phyloP scores from a whole-genome alignment of 2,888 invertebrate species.

The Drosophila percnosoma region DNA sequence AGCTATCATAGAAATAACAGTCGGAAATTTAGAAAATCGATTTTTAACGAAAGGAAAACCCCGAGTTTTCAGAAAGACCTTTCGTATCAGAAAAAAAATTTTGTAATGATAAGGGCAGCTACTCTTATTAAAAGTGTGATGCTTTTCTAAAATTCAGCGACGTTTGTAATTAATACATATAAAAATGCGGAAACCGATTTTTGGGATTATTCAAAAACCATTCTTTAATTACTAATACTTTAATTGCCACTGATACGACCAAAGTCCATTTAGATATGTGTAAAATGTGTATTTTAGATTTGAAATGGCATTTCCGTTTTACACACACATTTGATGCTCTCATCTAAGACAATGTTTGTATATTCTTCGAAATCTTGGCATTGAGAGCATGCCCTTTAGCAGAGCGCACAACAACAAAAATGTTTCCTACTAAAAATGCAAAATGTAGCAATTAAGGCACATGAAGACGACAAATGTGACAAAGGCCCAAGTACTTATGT shows the following conservation, averaged over 20 bases:
- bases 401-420: slow-evolving; percentile 26
- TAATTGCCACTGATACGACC: not conserved
- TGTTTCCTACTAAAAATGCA: slow-evolving; percentile 38
- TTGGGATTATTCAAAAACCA: not conserved
- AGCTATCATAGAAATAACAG: no score
- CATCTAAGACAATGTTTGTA: not conserved
- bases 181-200: not conserved
- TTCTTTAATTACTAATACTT: not conserved
- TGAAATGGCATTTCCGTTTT: not conserved
- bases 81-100: no score
- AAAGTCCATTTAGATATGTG: not conserved
- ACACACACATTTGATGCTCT: not conserved
- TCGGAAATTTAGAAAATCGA: no score
- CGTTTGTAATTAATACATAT: no score
- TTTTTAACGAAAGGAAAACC: no score
- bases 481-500: slow-evolving; percentile 39
- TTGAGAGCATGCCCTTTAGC: slow-evolving; percentile 22
- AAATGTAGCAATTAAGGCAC: slow-evolving; percentile 69
- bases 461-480: slow-evolving; percentile 59
- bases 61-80: no score
- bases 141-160: no score
- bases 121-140: no score
- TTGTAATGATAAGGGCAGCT: no score
- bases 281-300: not conserved
- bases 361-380: slow-evolving; percentile 1